Base-by-base conservation (phyloP, 2,888 invertebrate species). In the Ypsolopha scabrella region DNA sequence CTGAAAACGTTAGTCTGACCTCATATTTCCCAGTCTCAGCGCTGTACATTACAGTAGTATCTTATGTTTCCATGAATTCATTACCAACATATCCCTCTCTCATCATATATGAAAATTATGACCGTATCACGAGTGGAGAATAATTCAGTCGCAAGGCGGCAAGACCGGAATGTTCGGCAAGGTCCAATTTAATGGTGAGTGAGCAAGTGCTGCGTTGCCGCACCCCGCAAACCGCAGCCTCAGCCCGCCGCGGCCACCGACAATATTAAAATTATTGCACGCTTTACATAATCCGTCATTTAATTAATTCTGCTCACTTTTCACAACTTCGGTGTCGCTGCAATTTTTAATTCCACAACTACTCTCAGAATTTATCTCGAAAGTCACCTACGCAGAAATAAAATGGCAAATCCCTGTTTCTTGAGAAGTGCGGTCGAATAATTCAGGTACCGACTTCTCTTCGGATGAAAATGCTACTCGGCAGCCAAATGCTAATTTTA, bases 401-500 rank as follows among this genome's bases (percentile, higher is more conserved):
- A 70, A 70, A 65, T 65, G 67, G 66, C 60, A 63, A 60, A 68
- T 65, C 60, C 63, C 52, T 36, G 10, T 67, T 70, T 68, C 72
- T 73, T 64, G 65, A 74, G 70, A 71, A 76, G 72, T 72, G 70
- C 69, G 78, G 73, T 67, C 75, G 73, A 81, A 82, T 80, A 80
- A 80, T 80, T 82, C 78, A 81, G 81, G 79, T 81, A 63, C 64
- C 66, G 69, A 72, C 64, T 75, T 72, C 75, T 74, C 69, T 79
- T 78, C 67, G 69, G 71, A 75, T 78, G 79, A 79, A 80, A 82
- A 80, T 69, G 75, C 75, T 79, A 82, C 76, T 77, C 72, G 75
- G 72, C 76, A 75, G 72, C 77, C 78, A 77, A 87, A 87, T 87
- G 86, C 85, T 85, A 87, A 87, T 87, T 87, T 87, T 86, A 86